Base-by-base conservation (phyloP, 2,888 invertebrate species). In the Brenthis hecate region DNA sequence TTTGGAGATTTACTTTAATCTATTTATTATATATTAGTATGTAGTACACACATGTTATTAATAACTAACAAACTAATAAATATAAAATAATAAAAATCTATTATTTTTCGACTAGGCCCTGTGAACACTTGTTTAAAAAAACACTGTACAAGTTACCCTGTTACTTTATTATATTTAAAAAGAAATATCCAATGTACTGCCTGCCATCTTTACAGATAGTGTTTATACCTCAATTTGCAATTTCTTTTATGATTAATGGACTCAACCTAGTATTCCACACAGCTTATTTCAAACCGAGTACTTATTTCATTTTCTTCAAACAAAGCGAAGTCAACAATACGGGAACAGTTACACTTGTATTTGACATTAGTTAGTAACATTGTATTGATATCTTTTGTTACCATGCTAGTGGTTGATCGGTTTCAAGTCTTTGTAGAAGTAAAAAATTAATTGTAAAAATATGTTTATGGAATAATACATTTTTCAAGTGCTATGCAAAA, bases 341-440 rank as follows among this genome's bases (percentile, higher is more conserved):
- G 60, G 3, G 58, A 58, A n/a, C 8, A 23, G 23, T 19, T 48
- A 28, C 28, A 60, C 60, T 60, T n/a, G 60, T 50, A 13, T 13
- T 60, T 50, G 60, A 60, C 60, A 50, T 60, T 60, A 50, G 60
- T 50, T 32, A 50, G 48, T 23, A 60, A 47, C 13, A 57, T 19
- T 14, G 19, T 57, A 57, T 57, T 48, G 48, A 60, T 50, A 32
- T 13, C 28, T n/a, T 50, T 60, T 50, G 60, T 60, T 60, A 28
- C 32, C 13, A 16, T 32, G 32, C 60, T 50, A 13, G 48, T 58
- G 57, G 8, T 47, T 47, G 23, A 47, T 23, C 47, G 23, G 14
- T 47, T 43, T 43, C 3, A 43, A 43, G 36, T 43, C 8, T 43
- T 43, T 8, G 8, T 43, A 43, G 36, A 43, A 3, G 11, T 43